phyloP scores from a whole-genome alignment of 2,888 invertebrate species.

The Tethea ocularis region DNA sequence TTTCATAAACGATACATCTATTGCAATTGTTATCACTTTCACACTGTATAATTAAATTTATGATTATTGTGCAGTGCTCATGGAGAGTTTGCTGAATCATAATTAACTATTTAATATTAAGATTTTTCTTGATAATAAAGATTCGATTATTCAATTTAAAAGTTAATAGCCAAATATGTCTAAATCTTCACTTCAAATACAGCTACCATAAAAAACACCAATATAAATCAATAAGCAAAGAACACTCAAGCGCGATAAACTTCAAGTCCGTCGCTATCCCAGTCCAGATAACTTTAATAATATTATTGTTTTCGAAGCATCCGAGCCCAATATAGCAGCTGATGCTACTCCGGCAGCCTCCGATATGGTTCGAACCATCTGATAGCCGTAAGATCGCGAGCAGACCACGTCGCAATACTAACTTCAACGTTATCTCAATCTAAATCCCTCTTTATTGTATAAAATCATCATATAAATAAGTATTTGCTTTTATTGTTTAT shows the following conservation, averaged over 20 bases:
- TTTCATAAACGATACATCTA: too few relatives aligned
- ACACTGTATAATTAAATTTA: too few relatives aligned
- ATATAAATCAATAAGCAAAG: not conserved
- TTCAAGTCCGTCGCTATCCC: not conserved
- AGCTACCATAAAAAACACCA: not conserved
- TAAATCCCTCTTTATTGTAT: constrained; percentile 66
- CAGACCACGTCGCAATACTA: constrained; percentile 49
- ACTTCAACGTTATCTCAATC: constrained; percentile 55
- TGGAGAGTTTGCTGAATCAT: too few relatives aligned
- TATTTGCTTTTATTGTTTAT: constrained; percentile 49
- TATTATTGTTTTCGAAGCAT: constrained; percentile 58
- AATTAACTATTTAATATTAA: too few relatives aligned
- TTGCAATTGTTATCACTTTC: too few relatives aligned
- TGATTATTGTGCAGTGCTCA: too few relatives aligned
- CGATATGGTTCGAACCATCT: constrained; percentile 66
- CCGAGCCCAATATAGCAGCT: constrained; percentile 45
- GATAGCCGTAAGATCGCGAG: constrained; percentile 61
- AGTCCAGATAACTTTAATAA: constrained; percentile 44
- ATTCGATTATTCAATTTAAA: too few relatives aligned
- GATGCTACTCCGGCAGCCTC: constrained; percentile 47
- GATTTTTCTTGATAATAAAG: too few relatives aligned
- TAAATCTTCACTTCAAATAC: not conserved
- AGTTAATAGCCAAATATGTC: too few relatives aligned
- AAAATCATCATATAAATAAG: constrained; percentile 63
- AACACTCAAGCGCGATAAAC: constrained; percentile 1